These are phyloP conservation scores for Potorous gilbertii DNA, from an alignment of 2,797 vertebrate genomes.

Conservation along the genomic window DNA sequence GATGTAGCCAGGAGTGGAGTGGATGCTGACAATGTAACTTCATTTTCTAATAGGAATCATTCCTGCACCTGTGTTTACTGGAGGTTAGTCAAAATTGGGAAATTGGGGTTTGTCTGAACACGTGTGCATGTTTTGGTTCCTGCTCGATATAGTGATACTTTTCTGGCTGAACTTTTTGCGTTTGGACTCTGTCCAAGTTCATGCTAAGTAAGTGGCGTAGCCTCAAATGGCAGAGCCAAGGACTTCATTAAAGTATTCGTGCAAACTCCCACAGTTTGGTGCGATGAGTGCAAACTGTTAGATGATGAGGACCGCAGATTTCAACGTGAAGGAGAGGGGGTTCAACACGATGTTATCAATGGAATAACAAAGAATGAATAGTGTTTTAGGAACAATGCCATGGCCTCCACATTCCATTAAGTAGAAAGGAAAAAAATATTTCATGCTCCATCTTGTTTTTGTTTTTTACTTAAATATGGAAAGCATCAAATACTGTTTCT, in stretches of 20 bases:
- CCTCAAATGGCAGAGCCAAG: neutral
- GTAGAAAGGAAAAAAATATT: neutral
- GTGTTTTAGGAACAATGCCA: neutral
- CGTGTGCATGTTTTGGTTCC: neutral
- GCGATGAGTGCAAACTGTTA: neutral
- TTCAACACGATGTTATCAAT: neutral
- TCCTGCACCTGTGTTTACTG: neutral
- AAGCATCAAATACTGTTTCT: neutral
- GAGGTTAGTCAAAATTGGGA: neutral
- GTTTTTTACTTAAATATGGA: neutral
- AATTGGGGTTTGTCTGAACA: neutral
- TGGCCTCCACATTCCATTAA: neutral
- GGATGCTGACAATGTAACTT: neutral
- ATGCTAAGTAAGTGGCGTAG: neutral
- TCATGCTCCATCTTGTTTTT: neutral
- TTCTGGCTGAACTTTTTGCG: slow-evolving; percentile 2
- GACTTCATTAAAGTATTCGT: neutral
- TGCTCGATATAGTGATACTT: neutral
- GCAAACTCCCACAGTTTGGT: neutral
- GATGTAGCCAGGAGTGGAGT: neutral
- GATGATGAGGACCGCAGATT: neutral
- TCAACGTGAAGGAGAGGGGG: neutral
- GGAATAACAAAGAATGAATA: neutral
- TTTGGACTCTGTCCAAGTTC: neutral
- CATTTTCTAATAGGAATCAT: accelerated